Evolutionary conservation across 1,140 invertebrate genomes (phyloP), one percentile per base, ranked within the genome.

Genomic region (Drosophila ohnishii): DNA sequence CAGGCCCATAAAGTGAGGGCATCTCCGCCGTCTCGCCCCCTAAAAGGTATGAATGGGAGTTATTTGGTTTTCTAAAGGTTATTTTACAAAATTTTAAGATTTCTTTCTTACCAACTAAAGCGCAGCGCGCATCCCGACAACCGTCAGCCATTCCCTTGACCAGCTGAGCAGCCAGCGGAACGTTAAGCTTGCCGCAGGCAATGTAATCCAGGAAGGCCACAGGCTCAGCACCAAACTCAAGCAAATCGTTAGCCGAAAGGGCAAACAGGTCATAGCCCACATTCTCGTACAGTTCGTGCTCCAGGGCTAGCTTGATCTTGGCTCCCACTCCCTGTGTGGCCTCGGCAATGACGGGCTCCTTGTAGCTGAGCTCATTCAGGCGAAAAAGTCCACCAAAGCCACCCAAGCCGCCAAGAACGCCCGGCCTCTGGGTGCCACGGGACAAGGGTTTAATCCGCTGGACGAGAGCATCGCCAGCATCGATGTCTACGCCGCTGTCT

Each of bases 191-290:
- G 5, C 98, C 97, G 90, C 96, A 97, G 11, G 98, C 97, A 92
- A 98, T 99, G 92, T 99, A 99, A 93, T 99, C 98, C 1, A 99
- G 92, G 90, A 99, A 99, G 62, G 97, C 98, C 47, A 99, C 93
- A 0, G 98, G 98, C 87, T 98, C 97, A 0, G 98, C 98, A 22
- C 98, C 98, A 76, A 98, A 96, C 42, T 97, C 97, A 22, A 99
- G 92, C 50, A 99, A 95, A 92, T 99, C 98, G 93, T 99, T 99
- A 3, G 98, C 98, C 90, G 97, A 98, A 97, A 99, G 99, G 10
- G 98, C 98, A 10, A 99, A 98, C 35, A 99, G 93, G 93, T 99
- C 99, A 80, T 98, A 96, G 2, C 98, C 99, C 61, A 99, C 94
- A 1, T 96, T 96, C 73, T 96, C 93, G 90, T 98, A 97, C 50